Evolutionary conservation across 2,888 invertebrate species (phyloP).

Genomic region (Pycnomerus fuliginosus): DNA sequence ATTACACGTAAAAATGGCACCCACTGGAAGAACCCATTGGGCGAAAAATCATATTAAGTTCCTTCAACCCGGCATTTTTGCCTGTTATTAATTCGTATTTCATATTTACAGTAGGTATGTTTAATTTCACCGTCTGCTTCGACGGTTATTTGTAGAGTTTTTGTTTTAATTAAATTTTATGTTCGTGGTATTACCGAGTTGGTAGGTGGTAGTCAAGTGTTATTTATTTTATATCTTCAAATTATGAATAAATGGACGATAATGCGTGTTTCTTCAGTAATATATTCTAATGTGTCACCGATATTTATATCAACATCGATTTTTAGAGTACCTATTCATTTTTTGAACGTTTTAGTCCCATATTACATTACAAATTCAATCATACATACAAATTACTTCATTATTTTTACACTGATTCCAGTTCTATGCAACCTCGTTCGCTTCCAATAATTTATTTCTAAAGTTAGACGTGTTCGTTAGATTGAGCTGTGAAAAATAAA

Average conservation of each 20-base stretch:
- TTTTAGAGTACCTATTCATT: neutral
- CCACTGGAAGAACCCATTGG: slow-evolving; percentile 7
- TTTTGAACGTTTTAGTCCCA: slow-evolving; percentile 4
- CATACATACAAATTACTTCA: slow-evolving; percentile 23
- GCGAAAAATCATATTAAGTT: slow-evolving; percentile 13
- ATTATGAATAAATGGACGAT: slow-evolving; percentile 13
- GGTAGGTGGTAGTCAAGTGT: slow-evolving; percentile 16
- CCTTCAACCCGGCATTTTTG: slow-evolving; percentile 8
- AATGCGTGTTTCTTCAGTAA: slow-evolving; percentile 6
- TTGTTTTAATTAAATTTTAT: slow-evolving; percentile 18
- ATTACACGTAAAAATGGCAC: no score
- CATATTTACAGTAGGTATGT: slow-evolving; percentile 12
- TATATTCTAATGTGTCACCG: slow-evolving; percentile 9
- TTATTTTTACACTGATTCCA: slow-evolving; percentile 11
- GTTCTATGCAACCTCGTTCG: slow-evolving; percentile 13
- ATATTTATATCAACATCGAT: slow-evolving; percentile 7
- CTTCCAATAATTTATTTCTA: slow-evolving; percentile 8
- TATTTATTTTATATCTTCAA: slow-evolving; percentile 16
- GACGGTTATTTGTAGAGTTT: slow-evolving; percentile 11
- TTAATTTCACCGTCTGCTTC: slow-evolving; percentile 12
- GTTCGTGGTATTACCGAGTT: slow-evolving; percentile 11
- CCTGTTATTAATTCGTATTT: slow-evolving; percentile 13
- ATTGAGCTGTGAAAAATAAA: no score
- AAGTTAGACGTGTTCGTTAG: no score
- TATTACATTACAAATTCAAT: slow-evolving; percentile 17